A percentile compares a stretch with the other conserved stretches of the same genome.
Evolutionary conservation across 2,113 vertebrate genomes (phyloP).

Genomic region (Amblyornis subalaris): DNA sequence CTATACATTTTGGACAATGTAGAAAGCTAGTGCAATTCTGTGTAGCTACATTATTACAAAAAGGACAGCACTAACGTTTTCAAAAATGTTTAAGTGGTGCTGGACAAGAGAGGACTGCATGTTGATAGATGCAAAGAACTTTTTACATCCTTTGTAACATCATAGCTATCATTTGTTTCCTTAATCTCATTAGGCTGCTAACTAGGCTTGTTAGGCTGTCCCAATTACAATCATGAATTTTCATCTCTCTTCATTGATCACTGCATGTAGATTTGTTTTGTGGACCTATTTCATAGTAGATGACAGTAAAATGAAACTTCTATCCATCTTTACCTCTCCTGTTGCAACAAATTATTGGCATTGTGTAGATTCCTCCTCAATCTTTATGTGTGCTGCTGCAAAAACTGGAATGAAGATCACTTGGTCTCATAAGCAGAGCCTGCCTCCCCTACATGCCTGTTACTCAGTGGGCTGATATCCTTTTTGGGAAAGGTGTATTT

Average conservation of each 20-base stretch:
- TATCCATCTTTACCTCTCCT: background rate
- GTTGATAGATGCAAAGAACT: background rate
- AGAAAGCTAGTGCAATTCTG: background rate
- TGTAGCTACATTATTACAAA: background rate
- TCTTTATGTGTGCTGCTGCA: background rate
- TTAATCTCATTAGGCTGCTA: background rate
- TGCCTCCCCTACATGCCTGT: background rate
- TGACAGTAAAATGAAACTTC: background rate
- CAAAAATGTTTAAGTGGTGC: background rate
- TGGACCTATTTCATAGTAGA: background rate
- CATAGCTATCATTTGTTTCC: background rate
- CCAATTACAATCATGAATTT: accelerated
- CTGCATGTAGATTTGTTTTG: background rate
- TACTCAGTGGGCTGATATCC: background rate
- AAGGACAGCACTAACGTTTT: background rate
- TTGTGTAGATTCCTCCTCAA: background rate
- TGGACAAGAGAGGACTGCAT: background rate
- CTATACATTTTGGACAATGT: background rate
- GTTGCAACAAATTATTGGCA: accelerated
- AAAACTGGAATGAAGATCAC: background rate
- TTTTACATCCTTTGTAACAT: background rate
- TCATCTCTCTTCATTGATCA: background rate
- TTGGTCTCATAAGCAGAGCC: background rate
- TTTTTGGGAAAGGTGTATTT: background rate
- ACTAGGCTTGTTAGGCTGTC: no score